Evolutionary conservation across 1,140 invertebrate species (phyloP), one percentile per base, ranked within the genome.

Genomic region (Dendrolimus kikuchii): DNA sequence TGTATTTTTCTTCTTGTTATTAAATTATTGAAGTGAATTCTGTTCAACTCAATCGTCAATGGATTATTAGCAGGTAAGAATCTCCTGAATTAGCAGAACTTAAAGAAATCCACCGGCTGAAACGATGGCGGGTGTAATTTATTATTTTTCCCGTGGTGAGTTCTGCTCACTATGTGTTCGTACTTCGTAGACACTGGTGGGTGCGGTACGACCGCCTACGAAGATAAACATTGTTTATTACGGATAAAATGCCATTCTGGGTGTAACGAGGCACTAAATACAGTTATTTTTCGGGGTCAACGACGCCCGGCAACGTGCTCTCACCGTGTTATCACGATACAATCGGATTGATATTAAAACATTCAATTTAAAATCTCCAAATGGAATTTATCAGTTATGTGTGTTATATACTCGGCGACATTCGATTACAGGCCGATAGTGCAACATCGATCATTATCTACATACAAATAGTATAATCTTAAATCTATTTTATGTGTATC

Each of bases 61-160:
- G 75, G 75, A 71, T 65, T 66, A 72, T 61, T 72, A 68, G 49
- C 64, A 78, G 75, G 75, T 78, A 66, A 68, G 69, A 51, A 53
- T 49, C 46, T 10, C 60, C 58, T 44, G 50, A 62, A 54, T 57
- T 64, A 54, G 54, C 44, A 59, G 55, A 57, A 53, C 50, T 55
- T 51, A 57, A 55, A 57, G 57, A 66, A 67, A 69, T 75, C 62
- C 57, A 62, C 59, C 62, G 64, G 62, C 57, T 38, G 53, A 44
- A 51, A 62, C 62, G 62, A 40, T 40, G 10, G 62, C 59, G 53
- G 51, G 55, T 60, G 53, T 7, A 23, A 45, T 36, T 23, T 41
- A 7, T 45, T 52, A 57, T 57, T 60, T 50, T 57, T 58, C 39
- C 6, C 23, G 7, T 9, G 7, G 39, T 41, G 10, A 46, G 54